These are phyloP conservation scores for Camponotus floridanus DNA, from an alignment of 1,140 invertebrate genomes.

Conservation along the genomic window DNA sequence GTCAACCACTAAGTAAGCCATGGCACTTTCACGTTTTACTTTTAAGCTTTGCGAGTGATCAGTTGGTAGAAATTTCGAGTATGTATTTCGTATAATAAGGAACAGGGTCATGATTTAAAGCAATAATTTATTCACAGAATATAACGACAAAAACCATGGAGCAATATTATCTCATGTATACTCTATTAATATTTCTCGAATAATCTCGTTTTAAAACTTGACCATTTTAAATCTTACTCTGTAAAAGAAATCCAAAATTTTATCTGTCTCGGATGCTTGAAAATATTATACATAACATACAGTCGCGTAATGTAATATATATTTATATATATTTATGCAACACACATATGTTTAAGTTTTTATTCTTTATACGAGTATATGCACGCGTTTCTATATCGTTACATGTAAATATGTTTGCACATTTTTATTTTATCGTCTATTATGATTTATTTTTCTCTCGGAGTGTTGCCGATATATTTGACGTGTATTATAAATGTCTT, in stretches of 20 bases:
- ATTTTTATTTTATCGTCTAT: slow-evolving; percentile 12
- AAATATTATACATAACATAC: neutral
- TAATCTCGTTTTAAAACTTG: slow-evolving; percentile 24
- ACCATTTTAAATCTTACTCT: slow-evolving; percentile 45
- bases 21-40: slow-evolving; percentile 35
- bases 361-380: neutral
- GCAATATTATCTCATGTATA: slow-evolving; percentile 16
- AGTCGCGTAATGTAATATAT: neutral
- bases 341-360: neutral
- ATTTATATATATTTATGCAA: neutral
- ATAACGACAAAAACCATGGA: neutral
- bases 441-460: neutral
- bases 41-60: slow-evolving; percentile 52
- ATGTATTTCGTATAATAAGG: neutral
- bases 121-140: slow-evolving; percentile 32
- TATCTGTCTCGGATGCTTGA: neutral
- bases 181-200: slow-evolving; percentile 14
- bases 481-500: slow-evolving; percentile 24
- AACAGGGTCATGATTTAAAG: neutral
- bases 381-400: neutral
- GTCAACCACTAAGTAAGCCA: slow-evolving; percentile 48
- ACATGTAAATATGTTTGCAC: slow-evolving; percentile 45
- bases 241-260: neutral
- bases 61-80: slow-evolving; percentile 69
- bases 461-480: slow-evolving; percentile 11